A percentile compares a stretch with the other conserved stretches of the same genome.
These are phyloP conservation scores for Drosophila conformis DNA, from an alignment of 2,888 invertebrate genomes.

Conservation along the genomic window DNA sequence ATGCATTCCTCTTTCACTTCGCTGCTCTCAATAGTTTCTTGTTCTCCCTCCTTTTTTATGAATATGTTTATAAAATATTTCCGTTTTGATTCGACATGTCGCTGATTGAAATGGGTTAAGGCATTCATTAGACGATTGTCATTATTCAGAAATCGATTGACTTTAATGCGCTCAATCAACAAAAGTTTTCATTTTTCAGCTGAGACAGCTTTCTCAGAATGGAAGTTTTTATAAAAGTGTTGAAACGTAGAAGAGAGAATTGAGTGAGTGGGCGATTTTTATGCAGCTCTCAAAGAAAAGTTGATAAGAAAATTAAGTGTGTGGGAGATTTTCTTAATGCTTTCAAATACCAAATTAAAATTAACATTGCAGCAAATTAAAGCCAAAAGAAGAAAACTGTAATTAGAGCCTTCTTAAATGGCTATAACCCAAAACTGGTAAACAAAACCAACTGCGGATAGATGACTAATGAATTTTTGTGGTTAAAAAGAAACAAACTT, in stretches of 20 bases:
- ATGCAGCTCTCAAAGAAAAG: neutral
- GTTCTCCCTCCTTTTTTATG: constrained; percentile 36
- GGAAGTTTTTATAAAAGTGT: constrained; percentile 9
- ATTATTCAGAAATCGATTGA: constrained; percentile 48
- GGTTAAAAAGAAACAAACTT: constrained; percentile 31
- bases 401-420: neutral
- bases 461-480: constrained; percentile 42
- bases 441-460: neutral
- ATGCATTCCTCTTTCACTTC: constrained; percentile 29
- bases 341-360: constrained; percentile 2
- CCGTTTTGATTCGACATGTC: constrained; percentile 68
- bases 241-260: neutral
- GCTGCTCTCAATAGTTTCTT: constrained; percentile 2
- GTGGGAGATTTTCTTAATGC: neutral
- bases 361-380: neutral
- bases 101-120: constrained; percentile 73
- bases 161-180: constrained; percentile 59
- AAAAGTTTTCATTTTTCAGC: constrained; percentile 24
- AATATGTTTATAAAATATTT: constrained; percentile 78
- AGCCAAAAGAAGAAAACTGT: neutral
- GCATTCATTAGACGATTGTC: constrained; percentile 45
- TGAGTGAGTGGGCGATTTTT: neutral
- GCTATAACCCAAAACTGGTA: neutral
- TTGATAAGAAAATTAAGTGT: neutral
- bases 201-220: constrained; percentile 1